These are phyloP conservation scores for Parochlus steinenii DNA, from an alignment of 2,888 invertebrate genomes.

Conservation along the genomic window DNA sequence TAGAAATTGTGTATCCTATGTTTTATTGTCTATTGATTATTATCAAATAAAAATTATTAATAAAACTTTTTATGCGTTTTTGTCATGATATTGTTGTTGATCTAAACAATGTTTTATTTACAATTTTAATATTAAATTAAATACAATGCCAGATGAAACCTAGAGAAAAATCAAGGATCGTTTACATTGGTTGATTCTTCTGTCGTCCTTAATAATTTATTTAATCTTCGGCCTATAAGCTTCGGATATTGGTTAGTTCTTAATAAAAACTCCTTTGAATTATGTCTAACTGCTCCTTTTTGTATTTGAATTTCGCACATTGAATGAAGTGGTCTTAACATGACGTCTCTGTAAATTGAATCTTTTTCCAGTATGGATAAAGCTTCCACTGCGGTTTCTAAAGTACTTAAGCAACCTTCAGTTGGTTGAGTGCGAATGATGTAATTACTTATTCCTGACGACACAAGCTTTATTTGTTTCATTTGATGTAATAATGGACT, in stretches of 20 bases:
- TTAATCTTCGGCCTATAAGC: constrained; percentile 60
- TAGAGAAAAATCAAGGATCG: too few relatives aligned
- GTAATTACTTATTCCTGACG: constrained; percentile 61
- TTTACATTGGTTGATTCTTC: too few relatives aligned
- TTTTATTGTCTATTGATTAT: too few relatives aligned
- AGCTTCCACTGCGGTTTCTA: constrained; percentile 72
- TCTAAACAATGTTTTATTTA: too few relatives aligned
- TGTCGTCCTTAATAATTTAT: constrained; percentile 33
- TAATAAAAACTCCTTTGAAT: constrained; percentile 78
- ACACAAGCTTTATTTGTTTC: constrained; percentile 65
- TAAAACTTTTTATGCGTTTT: too few relatives aligned
- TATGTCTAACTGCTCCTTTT: constrained; percentile 85
- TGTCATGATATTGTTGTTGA: too few relatives aligned
- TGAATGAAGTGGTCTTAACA: constrained; percentile 63
- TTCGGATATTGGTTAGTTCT: constrained; percentile 66
- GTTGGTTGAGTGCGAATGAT: constrained; percentile 88
- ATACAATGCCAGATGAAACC: too few relatives aligned
- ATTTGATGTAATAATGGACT: constrained; percentile 58
- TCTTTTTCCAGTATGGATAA: constrained; percentile 60
- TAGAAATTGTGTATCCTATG: too few relatives aligned
- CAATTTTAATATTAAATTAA: too few relatives aligned
- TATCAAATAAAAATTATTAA: too few relatives aligned
- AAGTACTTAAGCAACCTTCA: constrained; percentile 77
- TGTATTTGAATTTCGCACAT: constrained; percentile 74
- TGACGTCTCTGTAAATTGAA: constrained; percentile 39